A percentile compares a stretch with the other conserved stretches of the same genome.
Conservation (phyloP, 2,888 invertebrate species). For the Plebejus anna region DNA sequence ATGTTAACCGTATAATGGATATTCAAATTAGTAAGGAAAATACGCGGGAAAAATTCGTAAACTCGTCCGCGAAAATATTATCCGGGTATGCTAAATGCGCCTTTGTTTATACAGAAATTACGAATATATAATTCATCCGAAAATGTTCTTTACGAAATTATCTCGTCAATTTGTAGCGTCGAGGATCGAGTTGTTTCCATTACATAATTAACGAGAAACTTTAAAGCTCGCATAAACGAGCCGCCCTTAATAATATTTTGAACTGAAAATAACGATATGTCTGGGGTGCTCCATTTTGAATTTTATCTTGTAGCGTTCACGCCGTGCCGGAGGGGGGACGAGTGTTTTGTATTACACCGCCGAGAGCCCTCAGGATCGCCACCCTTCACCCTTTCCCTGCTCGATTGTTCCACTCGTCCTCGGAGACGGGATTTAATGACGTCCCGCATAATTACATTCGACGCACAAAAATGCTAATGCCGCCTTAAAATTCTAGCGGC, state of each 20-base stretch:
- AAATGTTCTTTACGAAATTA: constrained; percentile 2
- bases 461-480: constrained; percentile 36
- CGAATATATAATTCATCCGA: background rate
- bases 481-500: constrained; percentile 67
- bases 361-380: constrained; percentile 58
- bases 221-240: constrained; percentile 21
- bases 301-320: constrained; percentile 37
- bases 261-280: constrained; percentile 16
- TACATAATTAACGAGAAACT: constrained; percentile 29
- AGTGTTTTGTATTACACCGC: constrained; percentile 58
- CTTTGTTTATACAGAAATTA: background rate
- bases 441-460: constrained; percentile 30
- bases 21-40: constrained; percentile 19
- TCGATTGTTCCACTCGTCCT: constrained; percentile 73
- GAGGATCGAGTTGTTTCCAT: constrained; percentile 17
- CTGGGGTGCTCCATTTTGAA: constrained; percentile 29
- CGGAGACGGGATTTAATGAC: constrained; percentile 69
- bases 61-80: background rate
- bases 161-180: constrained; percentile 4
- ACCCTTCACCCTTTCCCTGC: constrained; percentile 66
- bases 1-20: constrained; percentile 21
- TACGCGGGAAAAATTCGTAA: background rate
- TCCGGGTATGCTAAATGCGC: background rate
- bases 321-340: constrained; percentile 35
- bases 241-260: constrained; percentile 25